A percentile compares a stretch with the other conserved stretches of the same genome.
Evolutionary conservation across 1,140 invertebrate species (phyloP).

Genomic region (Globodera ellingtonae): DNA sequence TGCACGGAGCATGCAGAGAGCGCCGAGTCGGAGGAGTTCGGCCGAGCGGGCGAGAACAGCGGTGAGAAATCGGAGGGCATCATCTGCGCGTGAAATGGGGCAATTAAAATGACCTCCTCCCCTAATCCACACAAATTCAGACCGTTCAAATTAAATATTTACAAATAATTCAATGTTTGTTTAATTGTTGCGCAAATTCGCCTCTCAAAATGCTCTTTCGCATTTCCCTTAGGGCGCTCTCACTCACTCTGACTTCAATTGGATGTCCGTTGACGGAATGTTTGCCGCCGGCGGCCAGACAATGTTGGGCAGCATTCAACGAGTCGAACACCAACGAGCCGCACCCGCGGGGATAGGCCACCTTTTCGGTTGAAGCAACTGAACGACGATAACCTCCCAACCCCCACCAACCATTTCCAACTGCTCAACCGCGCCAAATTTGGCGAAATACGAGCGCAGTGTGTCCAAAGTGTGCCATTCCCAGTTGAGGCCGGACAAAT

Average conservation of each 20-base stretch:
- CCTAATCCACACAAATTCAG: too few relatives aligned
- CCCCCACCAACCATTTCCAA: conserved; percentile 23
- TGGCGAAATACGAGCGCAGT: conserved; percentile 13
- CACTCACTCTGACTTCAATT: conserved; percentile 16
- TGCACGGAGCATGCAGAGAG: conserved; percentile 2
- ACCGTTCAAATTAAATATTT: too few relatives aligned
- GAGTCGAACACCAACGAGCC: conserved; percentile 23
- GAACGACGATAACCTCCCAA: background rate
- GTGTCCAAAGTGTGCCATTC: conserved; percentile 29
- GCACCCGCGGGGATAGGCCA: conserved; percentile 25
- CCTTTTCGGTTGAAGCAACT: background rate
- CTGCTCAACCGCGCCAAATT: conserved; percentile 24
- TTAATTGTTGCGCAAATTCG: background rate
- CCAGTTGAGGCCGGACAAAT: conserved; percentile 22
- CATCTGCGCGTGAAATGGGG: background rate
- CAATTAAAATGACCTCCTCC: too few relatives aligned
- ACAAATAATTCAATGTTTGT: background rate
- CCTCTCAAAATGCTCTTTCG: background rate
- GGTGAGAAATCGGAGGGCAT: background rate
- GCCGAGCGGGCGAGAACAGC: background rate
- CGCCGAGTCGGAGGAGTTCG: conserved; percentile 8
- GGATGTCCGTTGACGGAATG: conserved; percentile 23
- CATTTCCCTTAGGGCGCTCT: background rate
- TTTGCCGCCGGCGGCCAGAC: conserved; percentile 12
- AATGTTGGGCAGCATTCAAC: conserved; percentile 3